phyloP scores from a whole-genome alignment of 2,113 vertebrate species.

The Perca flavescens region DNA sequence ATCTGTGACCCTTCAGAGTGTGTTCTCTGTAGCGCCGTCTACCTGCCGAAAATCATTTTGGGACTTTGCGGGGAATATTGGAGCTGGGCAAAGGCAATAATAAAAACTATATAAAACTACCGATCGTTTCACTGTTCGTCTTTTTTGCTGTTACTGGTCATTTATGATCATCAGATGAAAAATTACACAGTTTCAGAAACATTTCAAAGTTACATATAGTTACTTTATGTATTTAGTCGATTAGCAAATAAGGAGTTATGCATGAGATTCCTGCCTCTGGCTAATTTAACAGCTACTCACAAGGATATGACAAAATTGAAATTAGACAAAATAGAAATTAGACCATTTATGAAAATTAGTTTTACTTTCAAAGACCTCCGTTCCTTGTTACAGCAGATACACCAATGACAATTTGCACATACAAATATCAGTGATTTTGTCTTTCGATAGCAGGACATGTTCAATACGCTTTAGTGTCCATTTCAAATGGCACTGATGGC shows the following conservation, averaged over 20 bases:
- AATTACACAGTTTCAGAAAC: too few relatives aligned
- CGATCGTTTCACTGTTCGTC: too few relatives aligned
- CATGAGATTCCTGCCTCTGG: not conserved
- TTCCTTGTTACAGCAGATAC: conserved; percentile 70
- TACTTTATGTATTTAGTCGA: not conserved
- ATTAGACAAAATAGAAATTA: not conserved
- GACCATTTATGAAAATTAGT: conserved; percentile 30
- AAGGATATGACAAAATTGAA: not conserved
- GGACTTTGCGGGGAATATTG: too few relatives aligned
- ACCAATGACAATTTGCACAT: conserved; percentile 43
- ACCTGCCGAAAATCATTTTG: too few relatives aligned
- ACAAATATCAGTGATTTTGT: conserved; percentile 49
- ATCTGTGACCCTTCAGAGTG: too few relatives aligned
- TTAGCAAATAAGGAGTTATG: not conserved
- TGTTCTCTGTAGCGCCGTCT: too few relatives aligned
- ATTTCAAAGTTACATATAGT: too few relatives aligned
- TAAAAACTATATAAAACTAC: too few relatives aligned
- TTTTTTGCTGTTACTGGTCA: too few relatives aligned
- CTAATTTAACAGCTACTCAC: not conserved
- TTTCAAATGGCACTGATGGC: conserved; percentile 46
- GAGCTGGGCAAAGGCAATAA: too few relatives aligned
- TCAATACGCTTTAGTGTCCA: conserved; percentile 26
- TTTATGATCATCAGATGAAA: too few relatives aligned
- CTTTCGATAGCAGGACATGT: conserved; percentile 19
- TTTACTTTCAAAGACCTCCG: conserved; percentile 63